Evolutionary conservation across 2,888 invertebrate species (phyloP).

Genomic region (Onchidella celtica): DNA sequence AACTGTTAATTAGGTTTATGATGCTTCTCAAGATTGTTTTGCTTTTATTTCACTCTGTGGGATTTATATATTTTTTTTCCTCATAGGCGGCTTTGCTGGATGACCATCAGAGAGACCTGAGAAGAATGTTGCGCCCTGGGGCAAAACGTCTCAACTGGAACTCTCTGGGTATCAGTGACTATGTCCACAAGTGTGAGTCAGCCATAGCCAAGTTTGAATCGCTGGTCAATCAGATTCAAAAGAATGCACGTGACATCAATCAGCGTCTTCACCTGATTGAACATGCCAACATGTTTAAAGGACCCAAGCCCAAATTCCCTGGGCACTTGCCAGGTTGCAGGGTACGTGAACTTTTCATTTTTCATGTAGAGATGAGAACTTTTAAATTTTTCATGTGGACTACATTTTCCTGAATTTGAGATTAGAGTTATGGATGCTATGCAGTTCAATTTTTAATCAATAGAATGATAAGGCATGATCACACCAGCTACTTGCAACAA

Average conservation of each 20-base stretch:
- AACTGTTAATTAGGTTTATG: too few relatives aligned
- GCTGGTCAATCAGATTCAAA: slow-evolving; percentile 80
- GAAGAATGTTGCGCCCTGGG: slow-evolving; percentile 85
- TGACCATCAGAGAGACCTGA: slow-evolving; percentile 77
- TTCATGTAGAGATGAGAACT: not conserved
- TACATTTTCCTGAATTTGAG: not conserved
- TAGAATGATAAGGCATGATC: too few relatives aligned
- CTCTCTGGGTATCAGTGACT: slow-evolving; percentile 90
- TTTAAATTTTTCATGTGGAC: not conserved
- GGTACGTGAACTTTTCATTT: slow-evolving; percentile 59
- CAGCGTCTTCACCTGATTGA: slow-evolving; percentile 77
- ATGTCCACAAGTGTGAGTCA: slow-evolving; percentile 83
- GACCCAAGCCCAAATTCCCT: slow-evolving; percentile 70
- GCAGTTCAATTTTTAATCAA: too few relatives aligned
- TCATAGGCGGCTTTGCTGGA: slow-evolving; percentile 74
- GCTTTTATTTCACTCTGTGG: too few relatives aligned
- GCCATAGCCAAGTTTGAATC: slow-evolving; percentile 81
- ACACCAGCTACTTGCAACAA: too few relatives aligned
- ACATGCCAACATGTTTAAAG: slow-evolving; percentile 77
- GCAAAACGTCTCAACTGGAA: slow-evolving; percentile 92
- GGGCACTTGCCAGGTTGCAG: slow-evolving; percentile 78
- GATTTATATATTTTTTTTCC: slow-evolving; percentile 11
- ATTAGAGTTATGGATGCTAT: not conserved
- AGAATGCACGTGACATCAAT: slow-evolving; percentile 80
- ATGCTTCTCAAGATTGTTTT: too few relatives aligned